Base-by-base conservation (phyloP, 2,113 vertebrate genomes). In the Engraulis encrasicolus region DNA sequence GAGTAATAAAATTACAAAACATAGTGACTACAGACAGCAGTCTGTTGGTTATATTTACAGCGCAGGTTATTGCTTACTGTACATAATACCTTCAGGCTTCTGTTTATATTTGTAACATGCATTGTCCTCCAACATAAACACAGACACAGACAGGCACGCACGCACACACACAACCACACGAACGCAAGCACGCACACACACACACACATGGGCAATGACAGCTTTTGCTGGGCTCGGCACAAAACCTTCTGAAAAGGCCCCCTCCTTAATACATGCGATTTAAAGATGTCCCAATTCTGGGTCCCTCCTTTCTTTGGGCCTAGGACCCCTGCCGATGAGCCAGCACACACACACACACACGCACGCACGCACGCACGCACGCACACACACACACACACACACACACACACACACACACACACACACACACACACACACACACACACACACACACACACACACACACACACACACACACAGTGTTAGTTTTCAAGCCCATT, bases 361-460 rank as follows among this genome's bases (percentile, higher is more conserved):
- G n/a, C n/a, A n/a, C n/a, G n/a, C n/a, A n/a, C n/a, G n/a, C n/a
- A n/a, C n/a, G n/a, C n/a, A n/a, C n/a, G n/a, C n/a, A n/a, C n/a
- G n/a, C n/a, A n/a, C n/a, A n/a, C n/a, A n/a, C n/a, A n/a, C n/a
- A n/a, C n/a, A n/a, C n/a, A 66, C 58, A 66, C 31, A 6, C n/a
- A 61, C 54, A 27, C n/a, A 66, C 58, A 66, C n/a, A 66, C n/a
- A 66, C 58, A 66, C n/a, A 66, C 54, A 23, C 54, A 58, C 52
- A 20, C 52, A 20, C 52, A 20, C 54, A 58, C 58, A 66, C 23
- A 66, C 58, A 66, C 58, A 66, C 58, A 66, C 58, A 31, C 20
- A 20, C 52, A 71, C 27, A 71, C 61, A 71, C 27, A 71, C 58
- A 27, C 58, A 66, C 54, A 27, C 54, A 27, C 54, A 27, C 58